These are phyloP conservation scores for Heliconius ismenius DNA, from an alignment of 2,888 invertebrate species.

Conservation along the genomic window DNA sequence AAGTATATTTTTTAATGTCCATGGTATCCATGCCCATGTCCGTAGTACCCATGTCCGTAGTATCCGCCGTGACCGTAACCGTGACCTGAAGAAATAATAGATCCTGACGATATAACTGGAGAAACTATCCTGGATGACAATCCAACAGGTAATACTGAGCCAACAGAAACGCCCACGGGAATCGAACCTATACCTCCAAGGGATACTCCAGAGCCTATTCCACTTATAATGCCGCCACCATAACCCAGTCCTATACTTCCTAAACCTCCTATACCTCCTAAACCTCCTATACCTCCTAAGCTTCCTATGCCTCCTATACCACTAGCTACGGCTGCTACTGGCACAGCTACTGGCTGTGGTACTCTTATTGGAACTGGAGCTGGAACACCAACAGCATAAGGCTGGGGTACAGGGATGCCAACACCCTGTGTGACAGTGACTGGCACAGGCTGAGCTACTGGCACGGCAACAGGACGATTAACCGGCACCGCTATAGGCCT, in stretches of 20 bases:
- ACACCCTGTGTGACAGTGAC: slow-evolving; percentile 78
- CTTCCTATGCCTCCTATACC: slow-evolving; percentile 26
- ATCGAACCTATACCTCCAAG: slow-evolving; percentile 26
- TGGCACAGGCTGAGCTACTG: slow-evolving; percentile 79
- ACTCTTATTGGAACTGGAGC: slow-evolving; percentile 68
- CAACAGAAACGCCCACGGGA: slow-evolving; percentile 28
- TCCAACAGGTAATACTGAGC: slow-evolving; percentile 28
- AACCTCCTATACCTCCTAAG: neutral
- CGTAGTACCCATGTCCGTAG: slow-evolving; percentile 24
- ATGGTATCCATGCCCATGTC: slow-evolving; percentile 29
- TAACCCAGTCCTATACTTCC: slow-evolving; percentile 18
- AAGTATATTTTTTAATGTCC: slow-evolving; percentile 26
- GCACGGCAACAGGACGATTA: slow-evolving; percentile 80
- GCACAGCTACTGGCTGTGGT: slow-evolving; percentile 60
- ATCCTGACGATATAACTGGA: slow-evolving; percentile 30
- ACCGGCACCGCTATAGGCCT: slow-evolving; percentile 74
- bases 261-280: slow-evolving; percentile 19
- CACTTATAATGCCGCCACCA: slow-evolving; percentile 2
- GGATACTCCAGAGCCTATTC: slow-evolving; percentile 10
- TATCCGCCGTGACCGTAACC: slow-evolving; percentile 28
- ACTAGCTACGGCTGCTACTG: slow-evolving; percentile 50
- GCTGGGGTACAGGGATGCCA: slow-evolving; percentile 79
- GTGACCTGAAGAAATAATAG: slow-evolving; percentile 32
- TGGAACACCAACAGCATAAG: slow-evolving; percentile 72
- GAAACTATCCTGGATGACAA: slow-evolving; percentile 17